Evolutionary conservation across 2,888 invertebrate genomes (phyloP).

Genomic region (Anodontia alba): DNA sequence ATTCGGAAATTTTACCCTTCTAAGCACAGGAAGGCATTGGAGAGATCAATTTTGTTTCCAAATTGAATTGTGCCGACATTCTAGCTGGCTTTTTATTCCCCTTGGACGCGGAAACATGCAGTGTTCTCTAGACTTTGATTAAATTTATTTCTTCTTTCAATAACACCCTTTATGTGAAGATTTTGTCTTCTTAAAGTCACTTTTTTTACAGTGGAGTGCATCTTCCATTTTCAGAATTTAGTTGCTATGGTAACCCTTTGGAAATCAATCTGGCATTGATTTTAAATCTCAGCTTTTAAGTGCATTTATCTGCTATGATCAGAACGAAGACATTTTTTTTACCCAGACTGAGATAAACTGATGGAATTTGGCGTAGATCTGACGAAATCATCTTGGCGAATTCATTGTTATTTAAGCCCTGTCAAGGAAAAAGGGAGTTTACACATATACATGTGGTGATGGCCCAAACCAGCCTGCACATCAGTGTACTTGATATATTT

Average conservation of each 20-base stretch:
- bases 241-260: constrained; percentile 55
- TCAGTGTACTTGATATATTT: no score
- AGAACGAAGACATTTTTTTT: constrained; percentile 2
- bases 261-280: constrained; percentile 47
- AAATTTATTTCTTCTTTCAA: constrained; percentile 66
- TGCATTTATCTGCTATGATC: constrained; percentile 27
- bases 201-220: constrained; percentile 53
- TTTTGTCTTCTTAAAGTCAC: constrained; percentile 55
- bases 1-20: constrained; percentile 21
- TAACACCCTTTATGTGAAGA: constrained; percentile 56
- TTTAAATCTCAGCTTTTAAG: constrained; percentile 59
- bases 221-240: constrained; percentile 55
- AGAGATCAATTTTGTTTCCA: constrained; percentile 61
- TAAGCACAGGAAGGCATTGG: constrained; percentile 32
- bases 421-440: no score
- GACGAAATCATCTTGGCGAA: background rate
- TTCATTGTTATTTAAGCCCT: background rate
- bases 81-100: constrained; percentile 61
- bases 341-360: constrained; percentile 8
- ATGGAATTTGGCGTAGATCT: constrained; percentile 5
- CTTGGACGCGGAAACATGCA: constrained; percentile 53
- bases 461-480: no score
- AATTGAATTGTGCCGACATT: constrained; percentile 64
- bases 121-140: constrained; percentile 56
- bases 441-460: no score